Percentiles rank a stretch among this genome's conserved stretches.
Conservation (phyloP, 2,888 invertebrate genomes). For the Drosophila atroscutellata region DNA sequence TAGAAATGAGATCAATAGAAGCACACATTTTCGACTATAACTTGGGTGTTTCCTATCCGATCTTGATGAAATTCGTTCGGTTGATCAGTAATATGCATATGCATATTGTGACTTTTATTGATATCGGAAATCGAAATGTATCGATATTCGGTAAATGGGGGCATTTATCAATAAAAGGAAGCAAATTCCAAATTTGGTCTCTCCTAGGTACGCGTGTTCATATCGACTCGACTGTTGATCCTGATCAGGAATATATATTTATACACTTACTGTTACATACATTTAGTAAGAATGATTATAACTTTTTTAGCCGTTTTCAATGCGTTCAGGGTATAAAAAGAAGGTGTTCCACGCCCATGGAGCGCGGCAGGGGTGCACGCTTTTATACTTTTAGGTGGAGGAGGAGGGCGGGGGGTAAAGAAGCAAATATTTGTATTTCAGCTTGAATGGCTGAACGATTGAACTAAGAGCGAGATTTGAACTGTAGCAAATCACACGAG, state of each 20-base stretch:
- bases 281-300: background rate
- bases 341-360: constrained; percentile 32
- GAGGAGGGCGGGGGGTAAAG: constrained; percentile 25
- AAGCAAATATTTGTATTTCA: constrained; percentile 77
- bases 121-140: background rate
- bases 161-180: background rate
- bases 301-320: background rate
- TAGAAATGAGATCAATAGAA: background rate
- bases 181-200: background rate
- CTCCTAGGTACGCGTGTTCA: background rate
- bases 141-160: background rate
- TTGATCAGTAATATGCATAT: background rate
- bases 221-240: background rate
- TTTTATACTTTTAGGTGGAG: constrained; percentile 51
- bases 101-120: background rate
- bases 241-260: background rate
- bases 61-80: background rate
- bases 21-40: background rate
- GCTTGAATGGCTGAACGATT: constrained; percentile 78
- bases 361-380: constrained; percentile 7
- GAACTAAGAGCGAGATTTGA: constrained; percentile 76
- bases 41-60: background rate
- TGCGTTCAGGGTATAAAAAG: background rate
- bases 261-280: background rate
- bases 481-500: constrained; percentile 77